Conservation (phyloP, 1,140 invertebrate species). For the Limonius californicus region DNA sequence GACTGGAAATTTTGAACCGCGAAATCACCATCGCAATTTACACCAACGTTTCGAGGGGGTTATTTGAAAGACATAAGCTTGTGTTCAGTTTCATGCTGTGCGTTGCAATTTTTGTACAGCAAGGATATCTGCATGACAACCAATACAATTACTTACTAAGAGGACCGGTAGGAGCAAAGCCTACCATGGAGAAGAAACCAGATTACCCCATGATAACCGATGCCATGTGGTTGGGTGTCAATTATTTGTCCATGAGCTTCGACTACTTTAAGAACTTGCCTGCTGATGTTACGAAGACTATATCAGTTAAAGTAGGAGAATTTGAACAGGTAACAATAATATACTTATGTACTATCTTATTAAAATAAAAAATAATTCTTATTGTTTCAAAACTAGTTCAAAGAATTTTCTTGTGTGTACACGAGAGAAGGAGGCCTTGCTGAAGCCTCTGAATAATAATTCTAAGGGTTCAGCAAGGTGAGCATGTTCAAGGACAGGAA, state of each 20-base stretch:
- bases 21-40: conserved; percentile 82
- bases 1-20: conserved; percentile 63
- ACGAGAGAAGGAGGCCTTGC: no score
- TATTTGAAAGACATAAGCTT: conserved; percentile 90
- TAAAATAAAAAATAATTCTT: no score
- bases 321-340: conserved; percentile 54
- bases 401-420: no score
- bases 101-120: conserved; percentile 66
- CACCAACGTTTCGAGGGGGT: conserved; percentile 78
- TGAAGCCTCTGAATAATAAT: no score
- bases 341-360: no score
- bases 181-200: conserved; percentile 48
- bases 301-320: conserved; percentile 57
- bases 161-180: conserved; percentile 57
- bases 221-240: conserved; percentile 58
- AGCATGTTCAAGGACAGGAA: no score
- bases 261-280: conserved; percentile 51
- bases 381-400: no score
- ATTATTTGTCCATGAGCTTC: conserved; percentile 58
- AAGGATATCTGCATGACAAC: conserved; percentile 50
- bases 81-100: conserved; percentile 84
- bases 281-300: conserved; percentile 53
- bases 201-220: conserved; percentile 53
- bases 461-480: no score
- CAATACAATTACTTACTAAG: conserved; percentile 75